Conservation (phyloP, 1,140 invertebrate species). For the Neocloeon triangulifer region DNA sequence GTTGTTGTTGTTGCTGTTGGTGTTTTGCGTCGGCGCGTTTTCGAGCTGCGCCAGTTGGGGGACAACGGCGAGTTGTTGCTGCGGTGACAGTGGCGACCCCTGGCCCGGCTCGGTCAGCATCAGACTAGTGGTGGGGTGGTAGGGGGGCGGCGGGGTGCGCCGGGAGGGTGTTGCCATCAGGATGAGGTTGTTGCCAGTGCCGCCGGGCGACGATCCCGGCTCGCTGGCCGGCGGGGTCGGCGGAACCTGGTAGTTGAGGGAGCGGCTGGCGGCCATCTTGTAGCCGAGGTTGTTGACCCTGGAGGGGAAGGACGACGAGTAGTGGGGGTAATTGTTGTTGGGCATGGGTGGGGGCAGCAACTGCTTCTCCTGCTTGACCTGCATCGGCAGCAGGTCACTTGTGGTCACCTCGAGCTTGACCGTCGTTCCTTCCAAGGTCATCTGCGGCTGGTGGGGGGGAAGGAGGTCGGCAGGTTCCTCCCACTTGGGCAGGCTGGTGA, state of each 20-base stretch:
- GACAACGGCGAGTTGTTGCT: constrained; percentile 2
- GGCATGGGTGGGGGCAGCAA: constrained; percentile 9
- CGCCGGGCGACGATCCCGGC: constrained; percentile 9
- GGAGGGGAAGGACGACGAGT: constrained; percentile 12
- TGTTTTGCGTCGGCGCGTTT: constrained; percentile 9
- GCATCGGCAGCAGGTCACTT: constrained; percentile 33
- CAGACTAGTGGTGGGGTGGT: constrained; percentile 24
- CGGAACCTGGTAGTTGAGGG: constrained; percentile 9
- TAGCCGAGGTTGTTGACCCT: background rate
- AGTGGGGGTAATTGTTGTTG: background rate
- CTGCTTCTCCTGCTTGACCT: constrained; percentile 41
- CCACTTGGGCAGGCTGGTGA: constrained; percentile 68
- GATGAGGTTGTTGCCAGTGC: constrained; percentile 16
- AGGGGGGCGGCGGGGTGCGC: constrained; percentile 35
- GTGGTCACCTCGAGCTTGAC: background rate
- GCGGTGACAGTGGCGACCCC: constrained; percentile 15
- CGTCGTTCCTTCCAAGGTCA: constrained; percentile 7
- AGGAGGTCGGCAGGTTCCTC: constrained; percentile 76
- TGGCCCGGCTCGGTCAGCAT: constrained; percentile 17
- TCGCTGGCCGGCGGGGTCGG: constrained; percentile 17
- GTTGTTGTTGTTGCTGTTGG: too few relatives aligned
- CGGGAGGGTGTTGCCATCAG: constrained; percentile 14
- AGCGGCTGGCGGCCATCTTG: constrained; percentile 1
- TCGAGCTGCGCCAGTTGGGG: constrained; percentile 9
- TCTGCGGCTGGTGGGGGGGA: constrained; percentile 8